Conservation (phyloP, 2,113 vertebrate species). For the Scolopax mira region DNA sequence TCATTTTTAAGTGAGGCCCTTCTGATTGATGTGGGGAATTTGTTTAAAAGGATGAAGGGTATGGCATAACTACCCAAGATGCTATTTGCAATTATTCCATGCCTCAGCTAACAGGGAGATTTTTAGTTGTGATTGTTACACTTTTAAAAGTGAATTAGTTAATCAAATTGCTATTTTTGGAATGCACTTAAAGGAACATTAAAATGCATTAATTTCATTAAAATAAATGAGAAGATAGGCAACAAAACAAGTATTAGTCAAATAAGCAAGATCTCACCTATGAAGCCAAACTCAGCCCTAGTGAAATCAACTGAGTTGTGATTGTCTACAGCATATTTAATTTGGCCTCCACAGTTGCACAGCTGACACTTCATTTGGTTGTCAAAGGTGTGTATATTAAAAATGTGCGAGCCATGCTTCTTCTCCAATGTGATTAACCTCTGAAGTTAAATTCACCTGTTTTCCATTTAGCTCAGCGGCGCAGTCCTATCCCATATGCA, state of each 20-base stretch:
- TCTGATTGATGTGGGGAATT: constrained; percentile 18
- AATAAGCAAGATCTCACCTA: constrained; percentile 1
- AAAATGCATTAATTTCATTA: constrained; percentile 50
- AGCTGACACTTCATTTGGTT: constrained; percentile 31
- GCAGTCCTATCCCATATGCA: not conserved
- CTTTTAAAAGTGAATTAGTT: constrained; percentile 18
- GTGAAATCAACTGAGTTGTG: constrained; percentile 10
- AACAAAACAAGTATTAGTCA: constrained; percentile 38
- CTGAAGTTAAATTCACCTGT: constrained; percentile 17
- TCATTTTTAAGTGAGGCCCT: constrained; percentile 16
- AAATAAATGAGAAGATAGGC: constrained; percentile 41
- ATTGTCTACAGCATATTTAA: constrained; percentile 27
- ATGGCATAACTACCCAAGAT: not conserved
- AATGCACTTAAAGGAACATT: constrained; percentile 45
- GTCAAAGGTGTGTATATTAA: constrained; percentile 44
- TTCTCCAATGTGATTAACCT: constrained; percentile 24
- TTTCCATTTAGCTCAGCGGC: constrained; percentile 11
- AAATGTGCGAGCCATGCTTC: not conserved
- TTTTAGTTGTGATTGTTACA: constrained; percentile 25
- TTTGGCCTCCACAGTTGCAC: constrained; percentile 1
- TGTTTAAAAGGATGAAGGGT: constrained; percentile 15
- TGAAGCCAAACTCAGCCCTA: not conserved
- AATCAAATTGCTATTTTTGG: constrained; percentile 50
- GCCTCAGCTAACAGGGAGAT: not conserved
- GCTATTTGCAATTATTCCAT: not conserved